Base-by-base conservation (phyloP, 2,888 invertebrate genomes). In the Agrotis ipsilon region DNA sequence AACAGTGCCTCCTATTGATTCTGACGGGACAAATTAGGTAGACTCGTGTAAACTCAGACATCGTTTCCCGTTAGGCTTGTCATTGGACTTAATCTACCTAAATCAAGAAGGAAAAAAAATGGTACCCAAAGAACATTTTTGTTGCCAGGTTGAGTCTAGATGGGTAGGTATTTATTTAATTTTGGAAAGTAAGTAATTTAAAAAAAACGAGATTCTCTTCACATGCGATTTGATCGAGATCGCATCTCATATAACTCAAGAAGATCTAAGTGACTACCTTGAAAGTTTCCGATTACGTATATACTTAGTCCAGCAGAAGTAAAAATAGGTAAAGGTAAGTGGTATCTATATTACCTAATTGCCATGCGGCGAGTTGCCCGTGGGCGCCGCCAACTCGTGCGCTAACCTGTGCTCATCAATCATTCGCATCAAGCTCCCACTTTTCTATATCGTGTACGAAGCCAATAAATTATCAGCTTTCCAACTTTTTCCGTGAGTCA, bases 381-480 rank as follows among this genome's bases (percentile, higher is more conserved):
- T 69, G 39, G 64, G 58, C 55, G 45, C 58, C 62, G 59, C 39
- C 43, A 24, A 49, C 46, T 65, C 54, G 66, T 73, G 48, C 55
- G 69, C 62, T 72, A 63, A 58, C 62, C 64, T 51, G 45, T 65
- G 75, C 76, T 84, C 83, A 87, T 89, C 84, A 89, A 88, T 89
- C 88, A 86, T 84, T 78, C 72, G 49, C 76, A 82, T 79, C 86
- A 85, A 86, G 83, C 79, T 79, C 68, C 81, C 76, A 84, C 83
- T 81, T 75, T 88, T 84, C 83, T 82, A 85, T 84, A 85, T 85
- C 77, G 87, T 83, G 79, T 82, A 82, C 83, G 75, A 78, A 81
- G 86, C 78, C 84, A 89, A 91, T 92, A 91, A 90, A 91, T 89
- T 90, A 90, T 80, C 82, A 83, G 83, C 79, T 83, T 89, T 85